These are phyloP conservation scores for Blastomussa wellsi DNA, from an alignment of 92 coral and sea anemone species.

Conservation along the genomic window DNA sequence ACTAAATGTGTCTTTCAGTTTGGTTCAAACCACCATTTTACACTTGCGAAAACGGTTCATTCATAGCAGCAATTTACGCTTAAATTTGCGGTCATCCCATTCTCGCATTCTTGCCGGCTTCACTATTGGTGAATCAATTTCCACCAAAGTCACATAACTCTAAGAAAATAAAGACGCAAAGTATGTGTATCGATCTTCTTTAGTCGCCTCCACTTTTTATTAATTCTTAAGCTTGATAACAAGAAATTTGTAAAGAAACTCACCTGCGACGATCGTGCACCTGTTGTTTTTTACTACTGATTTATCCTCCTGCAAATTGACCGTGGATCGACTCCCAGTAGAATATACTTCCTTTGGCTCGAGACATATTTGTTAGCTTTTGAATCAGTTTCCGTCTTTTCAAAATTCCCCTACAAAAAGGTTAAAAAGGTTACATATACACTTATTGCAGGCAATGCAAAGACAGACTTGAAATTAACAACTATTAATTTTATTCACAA, in stretches of 20 bases:
- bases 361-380: neutral
- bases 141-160: neutral
- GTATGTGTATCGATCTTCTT: conserved; percentile 5
- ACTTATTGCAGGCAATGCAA: conserved; percentile 14
- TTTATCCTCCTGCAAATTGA: neutral
- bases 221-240: conserved; percentile 22
- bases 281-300: neutral
- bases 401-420: conserved; percentile 2
- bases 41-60: conserved; percentile 8
- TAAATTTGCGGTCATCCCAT: neutral
- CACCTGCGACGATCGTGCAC: conserved; percentile 17
- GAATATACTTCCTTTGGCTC: neutral
- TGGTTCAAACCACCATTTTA: conserved; percentile 10
- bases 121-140: conserved; percentile 3
- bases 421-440: neutral
- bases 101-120: conserved; percentile 5
- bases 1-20: neutral
- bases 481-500: conserved; percentile 14
- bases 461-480: conserved; percentile 10
- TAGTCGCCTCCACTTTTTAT: neutral
- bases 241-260: conserved; percentile 8
- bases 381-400: neutral
- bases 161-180: conserved; percentile 1
- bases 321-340: neutral
- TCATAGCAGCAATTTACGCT: neutral